A percentile compares a stretch with the other conserved stretches of the same genome.
These are phyloP conservation scores for Ophioderma brevispina DNA, from an alignment of 35 echinoderm and acorn worm genomes.

Conservation along the genomic window DNA sequence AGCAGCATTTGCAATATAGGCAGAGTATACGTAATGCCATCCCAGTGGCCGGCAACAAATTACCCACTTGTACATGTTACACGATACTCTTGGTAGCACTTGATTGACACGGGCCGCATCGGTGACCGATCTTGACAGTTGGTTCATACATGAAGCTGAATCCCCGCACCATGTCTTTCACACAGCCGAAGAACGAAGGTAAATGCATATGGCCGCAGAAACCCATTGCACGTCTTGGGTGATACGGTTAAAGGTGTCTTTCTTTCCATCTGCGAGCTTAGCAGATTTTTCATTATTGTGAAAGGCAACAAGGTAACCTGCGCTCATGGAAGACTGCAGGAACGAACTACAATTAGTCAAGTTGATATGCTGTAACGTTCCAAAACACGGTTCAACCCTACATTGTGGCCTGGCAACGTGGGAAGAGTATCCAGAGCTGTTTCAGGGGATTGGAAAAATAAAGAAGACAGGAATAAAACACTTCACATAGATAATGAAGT, in stretches of 20 bases:
- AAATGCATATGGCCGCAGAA: conserved; percentile 5
- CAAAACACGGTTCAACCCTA: conserved; percentile 38
- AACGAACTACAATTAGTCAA: conserved; percentile 13
- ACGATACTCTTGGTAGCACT: too few species aligned
- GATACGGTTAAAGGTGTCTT: not conserved
- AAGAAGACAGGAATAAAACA: conserved; percentile 18
- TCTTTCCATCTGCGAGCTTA: too few species aligned
- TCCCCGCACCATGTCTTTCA: too few species aligned
- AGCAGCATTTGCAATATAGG: too few species aligned
- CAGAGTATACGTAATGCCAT: too few species aligned
- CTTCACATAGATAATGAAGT: conserved; percentile 11
- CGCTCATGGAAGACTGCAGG: conserved; percentile 52
- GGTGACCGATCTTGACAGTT: too few species aligned
- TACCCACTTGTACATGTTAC: too few species aligned
- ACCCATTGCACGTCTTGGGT: conserved; percentile 20
- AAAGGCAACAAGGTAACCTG: conserved; percentile 53
- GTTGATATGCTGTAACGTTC: not conserved
- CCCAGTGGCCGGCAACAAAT: too few species aligned
- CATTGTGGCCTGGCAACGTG: conserved; percentile 23
- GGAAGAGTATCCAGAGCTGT: not conserved
- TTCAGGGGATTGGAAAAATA: conserved; percentile 43
- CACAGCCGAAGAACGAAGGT: not conserved
- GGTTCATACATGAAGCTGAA: too few species aligned
- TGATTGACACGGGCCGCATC: too few species aligned
- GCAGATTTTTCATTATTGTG: too few species aligned